Conservation (phyloP, 2,113 vertebrate genomes). For the Dasypus novemcinctus region DNA sequence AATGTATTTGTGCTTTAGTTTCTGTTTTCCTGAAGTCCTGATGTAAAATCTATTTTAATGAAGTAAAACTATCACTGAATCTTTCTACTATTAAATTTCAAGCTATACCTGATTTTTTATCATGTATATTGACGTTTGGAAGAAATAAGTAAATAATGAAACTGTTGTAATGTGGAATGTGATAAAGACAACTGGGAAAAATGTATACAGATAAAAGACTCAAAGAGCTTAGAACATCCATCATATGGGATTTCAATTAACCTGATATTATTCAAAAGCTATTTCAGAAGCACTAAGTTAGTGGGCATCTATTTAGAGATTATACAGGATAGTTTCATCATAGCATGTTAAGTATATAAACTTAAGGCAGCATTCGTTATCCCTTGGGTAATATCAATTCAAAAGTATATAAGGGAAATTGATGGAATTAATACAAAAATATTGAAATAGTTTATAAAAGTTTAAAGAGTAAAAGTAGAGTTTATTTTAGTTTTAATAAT, state of each 20-base stretch:
- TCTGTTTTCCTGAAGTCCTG: neutral
- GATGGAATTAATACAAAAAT: neutral
- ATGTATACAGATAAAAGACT: neutral
- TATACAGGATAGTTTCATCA: neutral
- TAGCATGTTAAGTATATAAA: neutral
- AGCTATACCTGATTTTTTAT: neutral
- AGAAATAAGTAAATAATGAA: neutral
- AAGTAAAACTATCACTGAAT: neutral
- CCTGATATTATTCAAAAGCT: neutral
- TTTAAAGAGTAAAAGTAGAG: slow-evolving; percentile 20
- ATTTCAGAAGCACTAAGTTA: neutral
- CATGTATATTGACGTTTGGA: neutral
- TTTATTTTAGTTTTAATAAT: slow-evolving; percentile 34
- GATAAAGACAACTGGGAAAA: neutral
- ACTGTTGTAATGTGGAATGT: neutral
- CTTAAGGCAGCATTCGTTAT: neutral
- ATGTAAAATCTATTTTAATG: neutral
- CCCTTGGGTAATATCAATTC: neutral
- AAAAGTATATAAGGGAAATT: neutral
- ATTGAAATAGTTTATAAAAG: neutral
- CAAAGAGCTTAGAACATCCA: neutral
- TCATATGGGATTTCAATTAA: neutral
- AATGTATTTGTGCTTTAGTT: neutral
- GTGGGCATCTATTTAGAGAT: neutral
- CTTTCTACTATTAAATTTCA: neutral